phyloP scores from a whole-genome alignment of 2,888 invertebrate species.

The Lasius fuliginosus region DNA sequence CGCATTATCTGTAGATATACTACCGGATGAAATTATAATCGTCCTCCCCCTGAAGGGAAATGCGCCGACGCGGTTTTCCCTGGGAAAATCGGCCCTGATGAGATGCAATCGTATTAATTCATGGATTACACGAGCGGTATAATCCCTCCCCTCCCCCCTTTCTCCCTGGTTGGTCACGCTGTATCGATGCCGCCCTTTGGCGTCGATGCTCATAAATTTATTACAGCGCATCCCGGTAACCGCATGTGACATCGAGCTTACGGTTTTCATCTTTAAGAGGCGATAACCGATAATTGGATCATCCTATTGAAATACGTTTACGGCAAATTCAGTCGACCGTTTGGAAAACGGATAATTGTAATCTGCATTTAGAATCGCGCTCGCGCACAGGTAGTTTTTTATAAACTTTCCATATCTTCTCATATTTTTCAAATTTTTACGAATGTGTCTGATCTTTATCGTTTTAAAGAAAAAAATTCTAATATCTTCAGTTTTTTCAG shows the following conservation, averaged over 20 bases:
- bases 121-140: constrained; percentile 22
- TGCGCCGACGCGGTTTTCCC: constrained; percentile 7
- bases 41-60: neutral
- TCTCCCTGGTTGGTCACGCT: neutral
- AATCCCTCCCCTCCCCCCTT: constrained; percentile 15
- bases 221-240: constrained; percentile 28
- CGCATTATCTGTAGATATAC: neutral
- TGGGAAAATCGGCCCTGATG: constrained; percentile 19
- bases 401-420: neutral
- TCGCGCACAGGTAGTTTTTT: neutral
- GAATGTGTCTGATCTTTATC: neutral
- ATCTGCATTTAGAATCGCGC: neutral
- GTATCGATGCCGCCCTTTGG: constrained; percentile 19
- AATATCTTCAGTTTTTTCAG: too few species aligned
- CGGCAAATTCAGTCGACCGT: constrained; percentile 7
- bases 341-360: neutral
- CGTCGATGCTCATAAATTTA: constrained; percentile 40
- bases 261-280: constrained; percentile 42
- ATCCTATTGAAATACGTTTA: constrained; percentile 4
- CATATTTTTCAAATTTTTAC: neutral
- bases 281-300: constrained; percentile 60
- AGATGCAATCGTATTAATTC: constrained; percentile 49
- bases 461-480: too few species aligned
- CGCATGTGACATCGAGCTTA: neutral
- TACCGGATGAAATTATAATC: neutral